Conservation (phyloP, 2,113 vertebrate species). For the Sus scrofa region T2T-Sscrofa CM000814.6:95986001-95986500, state of each 20-base stretch:
- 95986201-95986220: conserved; percentile 33
- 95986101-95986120: not conserved
- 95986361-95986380: conserved; percentile 52
- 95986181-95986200: conserved; percentile 42
- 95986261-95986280: conserved; percentile 60
- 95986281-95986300: conserved; percentile 72
- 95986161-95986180: no score
- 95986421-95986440: conserved; percentile 13
- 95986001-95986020: not conserved
- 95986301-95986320: conserved; percentile 66
- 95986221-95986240: conserved; percentile 54
- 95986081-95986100: not conserved
- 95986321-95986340: conserved; percentile 65
- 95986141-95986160: not conserved
- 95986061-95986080: not conserved
- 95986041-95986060: not conserved
- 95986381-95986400: conserved; percentile 59
- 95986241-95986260: conserved; percentile 38
- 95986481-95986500: not conserved
- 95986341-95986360: conserved; percentile 72
- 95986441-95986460: conserved; percentile 55
- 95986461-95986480: not conserved
- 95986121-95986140: not conserved
- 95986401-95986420: conserved; percentile 66
- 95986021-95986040: not conserved